Conservation (phyloP, 2,888 invertebrate species). For the Hypolimnas misippus region DNA sequence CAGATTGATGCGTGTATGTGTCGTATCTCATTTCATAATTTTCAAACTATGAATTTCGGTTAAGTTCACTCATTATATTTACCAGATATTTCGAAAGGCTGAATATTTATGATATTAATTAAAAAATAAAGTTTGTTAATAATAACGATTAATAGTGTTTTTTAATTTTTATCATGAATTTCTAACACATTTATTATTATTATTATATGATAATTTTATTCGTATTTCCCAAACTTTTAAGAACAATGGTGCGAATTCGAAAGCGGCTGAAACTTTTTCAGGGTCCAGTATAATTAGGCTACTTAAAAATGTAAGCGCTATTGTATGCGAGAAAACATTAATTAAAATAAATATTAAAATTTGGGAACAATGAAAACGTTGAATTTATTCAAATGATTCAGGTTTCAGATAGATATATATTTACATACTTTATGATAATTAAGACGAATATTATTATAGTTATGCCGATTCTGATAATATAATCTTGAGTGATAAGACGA, state of each 20-base stretch:
- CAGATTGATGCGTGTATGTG: too few species aligned
- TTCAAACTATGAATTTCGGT: too few species aligned
- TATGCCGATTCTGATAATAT: background rate
- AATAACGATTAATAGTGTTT: background rate
- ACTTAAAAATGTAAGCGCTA: slow-evolving; percentile 36
- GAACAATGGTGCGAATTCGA: slow-evolving; percentile 43
- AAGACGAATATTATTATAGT: too few species aligned
- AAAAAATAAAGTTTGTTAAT: background rate
- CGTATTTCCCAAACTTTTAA: slow-evolving; percentile 20
- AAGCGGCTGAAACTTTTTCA: slow-evolving; percentile 39
- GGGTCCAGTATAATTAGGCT: slow-evolving; percentile 39
- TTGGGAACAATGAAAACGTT: slow-evolving; percentile 19
- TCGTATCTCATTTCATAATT: too few species aligned
- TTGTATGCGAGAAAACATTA: slow-evolving; percentile 31
- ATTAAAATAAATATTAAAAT: slow-evolving; percentile 36
- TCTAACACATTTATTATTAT: background rate
- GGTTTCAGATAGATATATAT: background rate
- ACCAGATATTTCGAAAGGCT: too few species aligned
- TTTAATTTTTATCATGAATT: background rate
- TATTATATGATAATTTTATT: slow-evolving; percentile 20
- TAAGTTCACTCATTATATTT: too few species aligned
- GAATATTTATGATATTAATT: too few species aligned
- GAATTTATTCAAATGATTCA: slow-evolving; percentile 25
- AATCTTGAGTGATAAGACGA: too few species aligned
- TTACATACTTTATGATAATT: slow-evolving; percentile 11